Evolutionary conservation across 64 coral and sea anemone genomes (phyloP).

Genomic region (Pachyseris speciosa): DNA sequence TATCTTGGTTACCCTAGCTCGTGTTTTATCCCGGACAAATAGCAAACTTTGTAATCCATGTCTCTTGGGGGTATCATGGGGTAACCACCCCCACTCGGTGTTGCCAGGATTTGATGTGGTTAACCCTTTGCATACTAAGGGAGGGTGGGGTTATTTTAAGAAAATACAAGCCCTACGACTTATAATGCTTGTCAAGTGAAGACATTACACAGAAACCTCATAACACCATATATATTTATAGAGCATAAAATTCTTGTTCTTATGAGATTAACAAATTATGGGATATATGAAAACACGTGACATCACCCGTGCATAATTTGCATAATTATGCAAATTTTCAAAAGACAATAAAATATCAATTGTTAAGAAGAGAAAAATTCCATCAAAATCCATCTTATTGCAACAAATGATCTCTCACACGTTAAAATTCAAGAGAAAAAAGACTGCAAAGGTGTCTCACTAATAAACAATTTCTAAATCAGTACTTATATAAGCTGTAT

Average conservation of each 20-base stretch:
- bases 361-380: neutral
- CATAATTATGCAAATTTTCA: constrained; percentile 18
- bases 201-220: neutral
- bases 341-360: neutral
- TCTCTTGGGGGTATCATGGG: too few species aligned
- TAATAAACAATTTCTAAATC: neutral
- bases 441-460: neutral
- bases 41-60: too few species aligned
- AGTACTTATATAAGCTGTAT: neutral
- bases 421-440: neutral
- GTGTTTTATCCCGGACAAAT: too few species aligned
- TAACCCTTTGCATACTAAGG: neutral
- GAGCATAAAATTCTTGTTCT: constrained; percentile 8
- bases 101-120: too few species aligned
- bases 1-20: too few species aligned
- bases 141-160: neutral
- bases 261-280: neutral
- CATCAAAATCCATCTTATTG: neutral
- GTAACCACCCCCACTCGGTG: too few species aligned
- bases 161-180: neutral
- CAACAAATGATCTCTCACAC: neutral
- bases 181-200: neutral
- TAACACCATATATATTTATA: constrained; percentile 5
- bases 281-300: neutral
- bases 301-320: neutral